These are phyloP conservation scores for Helleia helle DNA, from an alignment of 2,888 invertebrate species.

Conservation along the genomic window DNA sequence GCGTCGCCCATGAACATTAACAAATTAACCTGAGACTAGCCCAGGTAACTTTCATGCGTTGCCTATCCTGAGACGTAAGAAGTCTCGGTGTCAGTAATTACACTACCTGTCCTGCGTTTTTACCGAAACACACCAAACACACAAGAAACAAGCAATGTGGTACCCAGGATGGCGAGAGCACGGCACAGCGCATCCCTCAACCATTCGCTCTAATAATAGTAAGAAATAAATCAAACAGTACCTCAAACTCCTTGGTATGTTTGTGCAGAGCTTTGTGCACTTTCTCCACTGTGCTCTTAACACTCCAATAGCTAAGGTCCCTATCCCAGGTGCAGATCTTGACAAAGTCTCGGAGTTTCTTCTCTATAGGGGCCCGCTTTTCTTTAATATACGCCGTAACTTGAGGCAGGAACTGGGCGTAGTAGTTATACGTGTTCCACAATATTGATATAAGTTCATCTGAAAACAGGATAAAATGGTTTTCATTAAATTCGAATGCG, in stretches of 20 bases:
- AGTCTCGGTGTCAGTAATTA: too few species aligned
- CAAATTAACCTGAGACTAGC: too few species aligned
- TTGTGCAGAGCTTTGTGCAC: constrained; percentile 91
- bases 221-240: too few species aligned
- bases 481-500: background rate
- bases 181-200: too few species aligned
- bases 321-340: constrained; percentile 96
- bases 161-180: too few species aligned
- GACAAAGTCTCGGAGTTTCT: constrained; percentile 92
- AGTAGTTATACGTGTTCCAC: constrained; percentile 90
- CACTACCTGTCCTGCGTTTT: too few species aligned
- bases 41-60: too few species aligned
- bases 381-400: constrained; percentile 78
- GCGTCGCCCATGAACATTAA: too few species aligned
- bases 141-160: too few species aligned
- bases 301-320: constrained; percentile 94
- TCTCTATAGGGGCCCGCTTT: constrained; percentile 88
- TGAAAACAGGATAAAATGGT: constrained; percentile 35
- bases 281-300: constrained; percentile 90
- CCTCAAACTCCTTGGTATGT: constrained; percentile 89
- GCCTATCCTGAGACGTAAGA: too few species aligned
- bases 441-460: constrained; percentile 78
- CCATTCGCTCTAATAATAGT: too few species aligned
- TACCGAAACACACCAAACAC: too few species aligned
- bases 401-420: constrained; percentile 81